Base-by-base conservation (phyloP, 2,888 invertebrate species). In the Drosophila infuscata region DNA sequence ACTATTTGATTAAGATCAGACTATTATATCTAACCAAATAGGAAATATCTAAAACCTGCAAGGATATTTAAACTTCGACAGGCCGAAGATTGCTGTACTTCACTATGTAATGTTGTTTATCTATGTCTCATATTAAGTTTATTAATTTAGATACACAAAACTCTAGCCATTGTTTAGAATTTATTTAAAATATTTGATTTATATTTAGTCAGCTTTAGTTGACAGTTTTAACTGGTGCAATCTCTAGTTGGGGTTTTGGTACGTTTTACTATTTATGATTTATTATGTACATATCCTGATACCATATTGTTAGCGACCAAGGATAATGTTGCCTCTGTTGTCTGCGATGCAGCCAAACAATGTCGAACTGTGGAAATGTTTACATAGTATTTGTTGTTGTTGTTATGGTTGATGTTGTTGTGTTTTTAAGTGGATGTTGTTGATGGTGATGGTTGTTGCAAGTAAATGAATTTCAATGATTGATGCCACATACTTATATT, bases 291-390 rank as follows among this genome's bases (percentile, higher is more conserved):
- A 81, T 79, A 77, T 77, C 74, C 68, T 78, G 69, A 90, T 93
- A 92, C 92, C 92, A 92, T 90, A 93, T 93, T 91, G 93, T 92
- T 75, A 92, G 87, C 82, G 92, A 93, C 92, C 92, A 93, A 76
- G 93, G 93, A 90, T 91, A 92, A 64, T 91, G 87, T 72, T 88
- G 92, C 86, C 91, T 86, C 83, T 90, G 90, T 82, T 90, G 91
- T 81, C 92, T 90, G 84, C 91, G 91, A 79, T 92, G 93, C 85
- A 92, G 91, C 92, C 93, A 92, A 88, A 93, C 90, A 87, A 92
- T 92, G 92, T 92, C 91, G 84, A 90, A 91, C 92, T 92, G 92
- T 89, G 82, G 68, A 89, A 77, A 87, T 82, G 88, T 79, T 75
- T 65, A 68, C 64, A 63, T 65, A 70, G 71, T 72, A 60, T 61